These are phyloP conservation scores for Rhaphigaster nebulosa DNA, from an alignment of 2,888 invertebrate genomes.

Conservation along the genomic window DNA sequence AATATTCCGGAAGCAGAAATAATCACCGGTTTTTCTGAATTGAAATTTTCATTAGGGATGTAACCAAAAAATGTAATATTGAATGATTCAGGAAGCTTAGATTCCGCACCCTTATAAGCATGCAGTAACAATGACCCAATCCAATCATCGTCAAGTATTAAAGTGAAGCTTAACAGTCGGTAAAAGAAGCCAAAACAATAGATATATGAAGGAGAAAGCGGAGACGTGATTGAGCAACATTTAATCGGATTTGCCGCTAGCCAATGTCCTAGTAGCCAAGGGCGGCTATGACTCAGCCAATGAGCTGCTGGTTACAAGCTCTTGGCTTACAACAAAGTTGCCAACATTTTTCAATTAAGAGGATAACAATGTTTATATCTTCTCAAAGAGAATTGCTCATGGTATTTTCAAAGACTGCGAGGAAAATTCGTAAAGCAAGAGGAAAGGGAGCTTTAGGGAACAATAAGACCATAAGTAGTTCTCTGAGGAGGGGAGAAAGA, in stretches of 20 bases:
- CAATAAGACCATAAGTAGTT: not conserved
- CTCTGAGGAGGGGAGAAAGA: not conserved
- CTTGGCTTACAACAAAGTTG: not conserved
- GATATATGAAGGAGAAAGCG: conserved; percentile 15
- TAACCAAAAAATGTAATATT: not conserved
- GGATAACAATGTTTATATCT: not conserved
- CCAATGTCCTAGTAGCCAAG: not conserved
- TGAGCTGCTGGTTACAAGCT: not conserved
- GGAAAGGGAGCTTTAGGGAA: not conserved
- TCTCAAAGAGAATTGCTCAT: not conserved
- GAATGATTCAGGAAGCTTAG: not conserved
- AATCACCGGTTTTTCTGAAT: too few species aligned
- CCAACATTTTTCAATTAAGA: not conserved
- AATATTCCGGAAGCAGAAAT: too few species aligned
- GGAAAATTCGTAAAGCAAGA: not conserved
- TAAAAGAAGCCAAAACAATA: not conserved
- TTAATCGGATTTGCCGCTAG: conserved; percentile 25
- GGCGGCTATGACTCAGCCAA: not conserved
- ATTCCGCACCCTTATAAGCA: not conserved
- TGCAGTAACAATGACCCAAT: not conserved
- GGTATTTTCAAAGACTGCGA: not conserved
- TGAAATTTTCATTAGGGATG: too few species aligned
- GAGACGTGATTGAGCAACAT: not conserved
- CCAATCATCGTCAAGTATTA: not conserved
- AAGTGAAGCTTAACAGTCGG: not conserved